phyloP scores from a whole-genome alignment of 2,888 invertebrate genomes.

The Trichogramma evanescens region DNA sequence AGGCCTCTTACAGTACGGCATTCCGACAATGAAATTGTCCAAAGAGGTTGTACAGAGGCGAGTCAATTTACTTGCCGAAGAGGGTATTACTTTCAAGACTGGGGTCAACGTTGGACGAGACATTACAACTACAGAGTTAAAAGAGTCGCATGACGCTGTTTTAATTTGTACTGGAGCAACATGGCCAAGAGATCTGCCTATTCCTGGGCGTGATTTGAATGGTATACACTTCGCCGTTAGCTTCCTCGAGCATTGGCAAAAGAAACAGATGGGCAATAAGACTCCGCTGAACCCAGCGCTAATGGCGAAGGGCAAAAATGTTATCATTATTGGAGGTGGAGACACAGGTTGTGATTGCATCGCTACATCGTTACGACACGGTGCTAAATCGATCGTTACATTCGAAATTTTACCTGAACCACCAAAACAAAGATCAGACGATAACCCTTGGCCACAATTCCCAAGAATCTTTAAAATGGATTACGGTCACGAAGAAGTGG shows the following conservation, averaged over 20 bases:
- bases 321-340: conserved; percentile 83
- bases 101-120: conserved; percentile 88
- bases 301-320: conserved; percentile 86
- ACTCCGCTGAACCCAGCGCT: conserved; percentile 50
- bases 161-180: conserved; percentile 90
- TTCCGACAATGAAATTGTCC: conserved; percentile 97
- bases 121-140: conserved; percentile 60
- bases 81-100: conserved; percentile 86
- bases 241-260: conserved; percentile 94
- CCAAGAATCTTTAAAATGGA: conserved; percentile 93
- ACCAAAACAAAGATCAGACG: conserved; percentile 66
- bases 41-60: conserved; percentile 89
- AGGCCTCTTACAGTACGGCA: conserved; percentile 93
- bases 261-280: conserved; percentile 74
- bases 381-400: conserved; percentile 85
- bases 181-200: conserved; percentile 86
- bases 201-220: conserved; percentile 77
- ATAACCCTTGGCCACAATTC: conserved; percentile 99
- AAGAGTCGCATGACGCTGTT: conserved; percentile 62
- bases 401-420: conserved; percentile 97
- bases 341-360: conserved; percentile 96
- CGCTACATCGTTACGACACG: conserved; percentile 87
- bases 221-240: conserved; percentile 98
- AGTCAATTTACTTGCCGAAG: conserved; percentile 75
- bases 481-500: conserved; percentile 93